Conservation (phyloP, 2,888 invertebrate genomes). For the Pseudolycoriella hygida region DNA sequence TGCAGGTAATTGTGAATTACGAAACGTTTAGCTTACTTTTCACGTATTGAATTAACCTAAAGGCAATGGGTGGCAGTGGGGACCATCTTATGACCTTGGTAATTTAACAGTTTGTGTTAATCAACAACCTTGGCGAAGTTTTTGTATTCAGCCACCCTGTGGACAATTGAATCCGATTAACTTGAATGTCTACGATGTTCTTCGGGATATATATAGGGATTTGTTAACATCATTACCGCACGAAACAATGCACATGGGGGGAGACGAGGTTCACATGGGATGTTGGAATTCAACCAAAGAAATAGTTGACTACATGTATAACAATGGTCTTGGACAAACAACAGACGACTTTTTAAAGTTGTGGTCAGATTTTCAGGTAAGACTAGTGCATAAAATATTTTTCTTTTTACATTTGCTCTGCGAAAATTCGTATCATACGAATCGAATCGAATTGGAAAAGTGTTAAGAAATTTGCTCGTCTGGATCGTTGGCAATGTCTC, state of each 20-base stretch:
- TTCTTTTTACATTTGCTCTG: background rate
- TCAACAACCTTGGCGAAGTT: slow-evolving; percentile 47
- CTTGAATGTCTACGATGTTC: slow-evolving; percentile 44
- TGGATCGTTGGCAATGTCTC: too few species aligned
- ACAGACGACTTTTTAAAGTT: slow-evolving; percentile 45
- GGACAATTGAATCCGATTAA: slow-evolving; percentile 72
- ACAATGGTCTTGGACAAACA: slow-evolving; percentile 36
- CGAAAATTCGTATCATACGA: too few species aligned
- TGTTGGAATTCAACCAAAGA: slow-evolving; percentile 64
- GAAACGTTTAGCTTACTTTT: background rate
- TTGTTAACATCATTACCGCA: slow-evolving; percentile 38
- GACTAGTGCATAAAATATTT: slow-evolving; percentile 12
- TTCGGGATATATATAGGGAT: slow-evolving; percentile 52
- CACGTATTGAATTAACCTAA: slow-evolving; percentile 16
- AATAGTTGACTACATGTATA: slow-evolving; percentile 44
- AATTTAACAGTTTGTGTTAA: slow-evolving; percentile 48
- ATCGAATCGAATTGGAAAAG: too few species aligned
- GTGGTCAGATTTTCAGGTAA: slow-evolving; percentile 57
- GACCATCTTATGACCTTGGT: slow-evolving; percentile 37
- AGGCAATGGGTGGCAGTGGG: slow-evolving; percentile 78
- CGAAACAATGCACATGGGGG: slow-evolving; percentile 63
- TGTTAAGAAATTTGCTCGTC: too few species aligned
- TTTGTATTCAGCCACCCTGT: slow-evolving; percentile 69
- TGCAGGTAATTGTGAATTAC: slow-evolving; percentile 32
- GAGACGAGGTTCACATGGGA: slow-evolving; percentile 54